Conservation (phyloP, 35 echinoderm and acorn worm genomes). For the Lytechinus variegatus region DNA sequence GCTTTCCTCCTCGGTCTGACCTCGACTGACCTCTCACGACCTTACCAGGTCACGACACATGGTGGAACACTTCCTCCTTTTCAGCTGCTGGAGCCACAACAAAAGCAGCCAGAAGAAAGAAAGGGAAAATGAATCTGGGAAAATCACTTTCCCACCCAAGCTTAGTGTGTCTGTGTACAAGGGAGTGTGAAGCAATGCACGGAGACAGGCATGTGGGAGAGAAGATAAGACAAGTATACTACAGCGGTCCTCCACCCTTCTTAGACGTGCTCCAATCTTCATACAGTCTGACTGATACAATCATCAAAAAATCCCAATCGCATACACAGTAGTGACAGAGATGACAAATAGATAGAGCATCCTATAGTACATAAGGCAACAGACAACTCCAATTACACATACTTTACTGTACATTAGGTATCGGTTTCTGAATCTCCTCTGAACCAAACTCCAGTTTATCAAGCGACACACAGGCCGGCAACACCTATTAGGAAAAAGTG, state of each 20-base stretch:
- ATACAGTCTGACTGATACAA: background rate
- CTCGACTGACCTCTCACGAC: background rate
- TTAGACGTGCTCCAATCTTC: background rate
- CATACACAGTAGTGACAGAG: background rate
- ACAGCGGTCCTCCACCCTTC: background rate
- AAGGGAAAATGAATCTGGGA: background rate
- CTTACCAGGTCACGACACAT: constrained; percentile 13
- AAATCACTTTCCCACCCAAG: background rate
- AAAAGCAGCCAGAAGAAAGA: background rate
- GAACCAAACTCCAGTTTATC: background rate
- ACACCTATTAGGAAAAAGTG: background rate
- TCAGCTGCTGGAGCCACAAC: background rate
- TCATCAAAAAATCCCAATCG: background rate
- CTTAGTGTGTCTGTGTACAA: background rate
- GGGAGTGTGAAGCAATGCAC: background rate
- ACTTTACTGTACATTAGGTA: background rate
- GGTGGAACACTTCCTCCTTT: constrained; percentile 30
- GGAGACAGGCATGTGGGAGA: background rate
- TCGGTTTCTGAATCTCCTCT: background rate
- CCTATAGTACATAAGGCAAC: background rate
- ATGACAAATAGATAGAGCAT: background rate
- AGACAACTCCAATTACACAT: background rate
- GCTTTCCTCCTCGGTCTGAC: constrained; percentile 23
- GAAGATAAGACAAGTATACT: background rate
- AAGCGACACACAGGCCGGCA: background rate